Evolutionary conservation across 2,797 vertebrate genomes (phyloP).

Genomic region (Synanceia verrucosa): DNA sequence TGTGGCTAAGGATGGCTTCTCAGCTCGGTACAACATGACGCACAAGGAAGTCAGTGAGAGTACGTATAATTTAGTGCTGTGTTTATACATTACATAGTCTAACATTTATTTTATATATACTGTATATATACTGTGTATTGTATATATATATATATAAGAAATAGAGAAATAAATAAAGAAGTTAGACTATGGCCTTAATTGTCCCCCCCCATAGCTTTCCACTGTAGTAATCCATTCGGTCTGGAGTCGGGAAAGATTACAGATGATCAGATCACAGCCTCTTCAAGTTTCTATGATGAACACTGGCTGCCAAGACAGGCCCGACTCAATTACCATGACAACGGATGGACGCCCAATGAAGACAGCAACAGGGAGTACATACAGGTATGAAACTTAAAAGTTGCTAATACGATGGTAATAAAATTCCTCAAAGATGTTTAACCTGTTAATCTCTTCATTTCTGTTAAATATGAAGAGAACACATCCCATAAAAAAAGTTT

Average conservation of each 20-base stretch:
- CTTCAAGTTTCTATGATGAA: conserved; percentile 89
- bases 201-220: conserved; percentile 84
- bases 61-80: conserved; percentile 73
- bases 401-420: too few relatives aligned
- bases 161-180: too few relatives aligned
- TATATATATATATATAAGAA: too few relatives aligned
- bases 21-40: conserved; percentile 91
- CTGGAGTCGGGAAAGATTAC: conserved; percentile 95
- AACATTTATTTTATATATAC: too few relatives aligned
- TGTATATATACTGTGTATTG: too few relatives aligned
- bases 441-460: background rate
- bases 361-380: conserved; percentile 96
- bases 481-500: background rate
- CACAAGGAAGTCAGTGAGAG: conserved; percentile 91
- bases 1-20: conserved; percentile 96
- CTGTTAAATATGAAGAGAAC: background rate
- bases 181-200: too few relatives aligned
- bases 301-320: conserved; percentile 94
- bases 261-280: conserved; percentile 94
- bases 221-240: conserved; percentile 92
- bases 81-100: too few relatives aligned
- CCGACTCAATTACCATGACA: conserved; percentile 93
- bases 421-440: background rate
- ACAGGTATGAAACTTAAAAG: conserved; percentile 86
- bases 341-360: conserved; percentile 94